Percentiles rank a stretch among this genome's conserved stretches.
Evolutionary conservation across 2,888 invertebrate species (phyloP).

Genomic region (Argyresthia albistria): DNA sequence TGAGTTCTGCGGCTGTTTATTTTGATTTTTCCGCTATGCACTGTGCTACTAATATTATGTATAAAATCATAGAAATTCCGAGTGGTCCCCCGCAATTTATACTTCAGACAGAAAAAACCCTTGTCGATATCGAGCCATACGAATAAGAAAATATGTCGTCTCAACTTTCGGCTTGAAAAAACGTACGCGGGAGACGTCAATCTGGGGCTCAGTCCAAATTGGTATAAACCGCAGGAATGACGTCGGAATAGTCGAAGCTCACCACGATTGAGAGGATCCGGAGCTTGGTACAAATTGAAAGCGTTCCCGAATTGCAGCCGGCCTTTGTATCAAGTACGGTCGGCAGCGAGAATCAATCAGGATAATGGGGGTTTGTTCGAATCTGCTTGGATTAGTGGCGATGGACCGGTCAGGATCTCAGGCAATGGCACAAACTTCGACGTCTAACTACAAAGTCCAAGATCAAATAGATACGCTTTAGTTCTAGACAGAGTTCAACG

Average conservation of each 20-base stretch:
- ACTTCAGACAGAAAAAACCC: too few species aligned
- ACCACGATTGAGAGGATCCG: constrained; percentile 11
- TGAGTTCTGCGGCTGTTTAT: not conserved
- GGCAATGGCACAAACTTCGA: not conserved
- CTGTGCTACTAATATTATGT: too few species aligned
- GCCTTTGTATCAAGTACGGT: constrained; percentile 54
- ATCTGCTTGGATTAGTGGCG: constrained; percentile 54
- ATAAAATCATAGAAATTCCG: too few species aligned
- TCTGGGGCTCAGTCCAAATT: not conserved
- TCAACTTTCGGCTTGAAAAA: constrained; percentile 4
- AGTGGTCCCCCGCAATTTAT: too few species aligned
- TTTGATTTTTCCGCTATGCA: not conserved
- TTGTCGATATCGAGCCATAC: too few species aligned
- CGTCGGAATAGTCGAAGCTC: constrained; percentile 40
- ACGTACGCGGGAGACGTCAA: constrained; percentile 2
- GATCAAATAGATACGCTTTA: not conserved
- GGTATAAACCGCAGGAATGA: constrained; percentile 20
- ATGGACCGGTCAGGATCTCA: constrained; percentile 11
- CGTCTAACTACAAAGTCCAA: not conserved
- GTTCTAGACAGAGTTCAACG: too few species aligned
- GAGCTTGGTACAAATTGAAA: constrained; percentile 56
- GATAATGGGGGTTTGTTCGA: constrained; percentile 59
- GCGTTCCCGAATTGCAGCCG: constrained; percentile 53
- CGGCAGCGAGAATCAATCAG: constrained; percentile 59
- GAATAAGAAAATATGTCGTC: too few species aligned